phyloP scores from a whole-genome alignment of 2,113 vertebrate species.

The Grammomys dolichurus region DNA sequence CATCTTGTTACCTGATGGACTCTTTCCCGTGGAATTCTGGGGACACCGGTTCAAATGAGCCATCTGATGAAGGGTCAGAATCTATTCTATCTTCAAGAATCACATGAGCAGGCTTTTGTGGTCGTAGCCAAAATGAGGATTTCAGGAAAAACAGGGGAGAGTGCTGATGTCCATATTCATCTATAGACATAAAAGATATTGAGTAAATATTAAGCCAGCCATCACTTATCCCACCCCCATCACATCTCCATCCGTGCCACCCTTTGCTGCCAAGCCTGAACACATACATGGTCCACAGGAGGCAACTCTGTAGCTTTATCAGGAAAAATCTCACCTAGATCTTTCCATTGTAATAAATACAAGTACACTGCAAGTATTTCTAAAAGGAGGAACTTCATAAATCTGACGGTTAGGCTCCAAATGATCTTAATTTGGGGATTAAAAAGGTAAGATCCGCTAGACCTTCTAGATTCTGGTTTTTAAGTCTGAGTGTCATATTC shows the following conservation, averaged over 20 bases:
- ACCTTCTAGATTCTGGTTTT: neutral
- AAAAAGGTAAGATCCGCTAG: neutral
- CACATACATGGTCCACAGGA: neutral
- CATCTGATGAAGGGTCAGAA: slow-evolving; percentile 69
- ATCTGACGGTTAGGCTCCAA: neutral
- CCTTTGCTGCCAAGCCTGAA: neutral
- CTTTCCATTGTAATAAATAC: neutral
- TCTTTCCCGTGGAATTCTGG: slow-evolving; percentile 92
- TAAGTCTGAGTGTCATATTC: neutral
- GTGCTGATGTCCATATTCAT: slow-evolving; percentile 88
- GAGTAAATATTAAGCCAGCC: neutral
- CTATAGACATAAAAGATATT: slow-evolving; percentile 79
- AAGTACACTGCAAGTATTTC: neutral
- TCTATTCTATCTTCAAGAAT: slow-evolving; percentile 82
- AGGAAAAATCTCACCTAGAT: neutral
- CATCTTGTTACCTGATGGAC: slow-evolving; percentile 89
- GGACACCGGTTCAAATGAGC: slow-evolving; percentile 88
- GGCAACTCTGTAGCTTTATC: neutral
- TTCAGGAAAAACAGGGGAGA: slow-evolving; percentile 92
- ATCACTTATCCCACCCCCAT: neutral
- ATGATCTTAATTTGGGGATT: neutral
- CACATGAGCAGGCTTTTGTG: slow-evolving; percentile 79
- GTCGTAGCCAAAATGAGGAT: slow-evolving; percentile 90
- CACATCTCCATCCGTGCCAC: neutral
- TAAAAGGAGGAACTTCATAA: neutral